Evolutionary conservation across 1,140 invertebrate genomes (phyloP).

Genomic region (Anastatus disparis): DNA sequence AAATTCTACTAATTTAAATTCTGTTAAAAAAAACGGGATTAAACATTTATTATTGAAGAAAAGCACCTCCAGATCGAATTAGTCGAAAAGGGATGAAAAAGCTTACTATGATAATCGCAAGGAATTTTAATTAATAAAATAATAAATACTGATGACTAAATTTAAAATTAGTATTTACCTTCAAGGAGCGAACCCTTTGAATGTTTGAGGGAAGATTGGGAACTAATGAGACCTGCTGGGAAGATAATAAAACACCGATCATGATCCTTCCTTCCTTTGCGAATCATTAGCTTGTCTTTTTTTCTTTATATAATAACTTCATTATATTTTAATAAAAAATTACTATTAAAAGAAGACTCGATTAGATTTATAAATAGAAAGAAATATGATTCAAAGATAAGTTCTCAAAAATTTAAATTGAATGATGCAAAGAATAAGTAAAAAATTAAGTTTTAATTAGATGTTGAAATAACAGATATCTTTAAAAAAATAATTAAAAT

Average conservation of each 20-base stretch:
- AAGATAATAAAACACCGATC: conserved; percentile 62
- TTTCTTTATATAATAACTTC: conserved; percentile 28
- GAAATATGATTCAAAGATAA: too few species aligned
- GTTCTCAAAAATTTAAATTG: too few species aligned
- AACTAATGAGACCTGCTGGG: conserved; percentile 64
- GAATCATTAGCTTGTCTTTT: conserved; percentile 38
- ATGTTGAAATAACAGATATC: too few species aligned
- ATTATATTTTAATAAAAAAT: conserved; percentile 14
- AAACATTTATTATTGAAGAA: background rate
- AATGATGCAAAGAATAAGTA: too few species aligned
- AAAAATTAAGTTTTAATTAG: background rate
- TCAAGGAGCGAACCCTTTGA: conserved; percentile 59
- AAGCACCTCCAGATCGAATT: conserved; percentile 3
- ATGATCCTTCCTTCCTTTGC: conserved; percentile 41
- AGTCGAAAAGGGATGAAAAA: conserved; percentile 21
- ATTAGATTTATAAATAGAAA: too few species aligned
- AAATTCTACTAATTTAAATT: too few species aligned
- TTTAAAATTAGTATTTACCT: conserved; percentile 62
- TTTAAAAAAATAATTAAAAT: too few species aligned
- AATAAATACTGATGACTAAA: background rate
- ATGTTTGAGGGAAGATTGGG: conserved; percentile 61
- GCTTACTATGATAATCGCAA: conserved; percentile 6
- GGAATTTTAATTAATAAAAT: background rate
- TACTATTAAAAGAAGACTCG: background rate
- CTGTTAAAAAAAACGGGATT: too few species aligned